Conservation (phyloP, 2,888 invertebrate genomes). For the Hoplodrina blanda region DNA sequence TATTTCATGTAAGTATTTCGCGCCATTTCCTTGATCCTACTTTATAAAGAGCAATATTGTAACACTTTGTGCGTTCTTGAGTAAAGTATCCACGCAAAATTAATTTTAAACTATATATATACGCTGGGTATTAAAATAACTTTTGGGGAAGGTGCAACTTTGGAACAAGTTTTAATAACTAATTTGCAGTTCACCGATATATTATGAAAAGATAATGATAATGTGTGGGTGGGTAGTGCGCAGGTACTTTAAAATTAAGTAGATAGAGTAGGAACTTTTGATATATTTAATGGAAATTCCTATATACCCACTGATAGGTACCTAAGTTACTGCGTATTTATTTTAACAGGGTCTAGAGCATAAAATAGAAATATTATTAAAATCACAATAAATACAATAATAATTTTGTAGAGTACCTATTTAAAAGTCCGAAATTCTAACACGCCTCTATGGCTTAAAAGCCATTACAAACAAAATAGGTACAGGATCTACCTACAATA, state of each 20-base stretch:
- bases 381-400: too few relatives aligned
- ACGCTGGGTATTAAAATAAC: constrained; percentile 36
- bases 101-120: constrained; percentile 34
- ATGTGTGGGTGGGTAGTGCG: too few relatives aligned
- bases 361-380: too few relatives aligned
- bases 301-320: background rate
- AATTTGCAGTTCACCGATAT: constrained; percentile 13
- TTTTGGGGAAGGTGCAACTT: constrained; percentile 29
- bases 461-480: background rate
- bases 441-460: background rate
- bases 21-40: constrained; percentile 31
- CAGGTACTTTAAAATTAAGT: too few relatives aligned
- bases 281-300: background rate
- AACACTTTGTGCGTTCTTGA: constrained; percentile 23
- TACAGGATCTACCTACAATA: background rate
- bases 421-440: background rate
- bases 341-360: too few relatives aligned
- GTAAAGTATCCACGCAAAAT: constrained; percentile 20
- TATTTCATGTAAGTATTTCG: constrained; percentile 18
- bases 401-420: too few relatives aligned
- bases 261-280: too few relatives aligned
- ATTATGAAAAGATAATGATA: background rate
- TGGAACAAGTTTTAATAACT: constrained; percentile 13
- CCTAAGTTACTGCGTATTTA: background rate
- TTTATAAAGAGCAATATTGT: constrained; percentile 35